These are phyloP conservation scores for Hormaphis cornu DNA, from an alignment of 1,140 invertebrate genomes.

Conservation along the genomic window DNA sequence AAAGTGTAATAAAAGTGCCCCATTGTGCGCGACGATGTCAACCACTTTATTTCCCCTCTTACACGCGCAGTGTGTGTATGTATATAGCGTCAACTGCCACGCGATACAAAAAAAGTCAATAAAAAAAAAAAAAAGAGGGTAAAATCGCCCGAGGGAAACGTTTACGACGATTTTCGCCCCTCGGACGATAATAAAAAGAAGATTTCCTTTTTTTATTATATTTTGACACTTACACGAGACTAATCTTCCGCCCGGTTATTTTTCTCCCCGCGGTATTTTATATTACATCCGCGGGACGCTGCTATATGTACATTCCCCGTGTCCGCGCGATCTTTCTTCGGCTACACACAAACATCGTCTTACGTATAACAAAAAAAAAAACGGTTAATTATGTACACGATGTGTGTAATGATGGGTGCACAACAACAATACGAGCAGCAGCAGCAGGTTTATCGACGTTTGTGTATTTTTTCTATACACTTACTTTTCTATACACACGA, in stretches of 20 bases:
- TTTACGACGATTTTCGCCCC: constrained; percentile 30
- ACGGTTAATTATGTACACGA: no score
- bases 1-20: constrained; percentile 8
- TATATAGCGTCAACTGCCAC: constrained; percentile 6
- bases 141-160: constrained; percentile 27
- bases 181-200: constrained; percentile 24
- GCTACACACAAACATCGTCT: no score
- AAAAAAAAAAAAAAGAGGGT: constrained; percentile 25
- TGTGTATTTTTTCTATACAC: no score
- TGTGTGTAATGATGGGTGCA: no score
- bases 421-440: no score
- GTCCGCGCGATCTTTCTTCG: not conserved
- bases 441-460: no score
- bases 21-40: constrained; percentile 16
- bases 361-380: no score
- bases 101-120: constrained; percentile 25
- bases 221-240: constrained; percentile 29
- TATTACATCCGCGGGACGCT: not conserved
- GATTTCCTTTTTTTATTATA: constrained; percentile 8
- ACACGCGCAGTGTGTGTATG: not conserved
- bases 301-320: not conserved
- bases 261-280: not conserved
- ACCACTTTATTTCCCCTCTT: constrained; percentile 28
- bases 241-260: not conserved
- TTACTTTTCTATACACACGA: no score